Base-by-base conservation (phyloP, 2,888 invertebrate genomes). In the Perdita meconis region DNA sequence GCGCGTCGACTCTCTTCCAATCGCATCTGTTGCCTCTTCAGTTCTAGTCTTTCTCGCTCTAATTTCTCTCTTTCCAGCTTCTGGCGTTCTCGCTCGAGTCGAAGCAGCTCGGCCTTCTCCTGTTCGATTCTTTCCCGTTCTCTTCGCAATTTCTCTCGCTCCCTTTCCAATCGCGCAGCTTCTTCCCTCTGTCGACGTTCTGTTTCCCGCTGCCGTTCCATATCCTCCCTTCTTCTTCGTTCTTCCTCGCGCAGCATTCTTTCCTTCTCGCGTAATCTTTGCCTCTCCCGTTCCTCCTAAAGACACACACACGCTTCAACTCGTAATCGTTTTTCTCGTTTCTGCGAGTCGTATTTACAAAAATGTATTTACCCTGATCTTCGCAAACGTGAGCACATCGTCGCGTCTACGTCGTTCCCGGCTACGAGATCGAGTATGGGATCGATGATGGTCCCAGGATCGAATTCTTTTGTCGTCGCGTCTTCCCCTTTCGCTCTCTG, bases 41-140 rank as follows among this genome's bases (percentile, higher is more conserved):
- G 93, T 89, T 98, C 97, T 86, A 97, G 94, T 86, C 97, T 95
- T 90, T 98, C 98, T 85, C 96, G 93, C 88, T 96, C 96, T 65
- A 96, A 91, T 89, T 95, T 95, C 87, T 97, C 97, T 16, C 96
- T 92, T 87, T 95, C 95, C 63, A 94, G 86, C 57, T 97, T 95
- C 89, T 97, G 97, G 59, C 97, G 94, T 90, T 98, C 98, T 16
- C 97, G 94, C 91, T 98, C 97, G 81, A 97, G 92, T 63, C 97
- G 95, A 82, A 98, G 93, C 26, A 98, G 92, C 89, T 98, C 97
- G 16, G 96, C 96, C 92, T 97, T 97, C 90, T 98, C 97, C 2
- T 97, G 95, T 90, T 98, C 98, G 65, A 98, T 95, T 84, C 96
- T 95, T 87, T 97, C 97, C 24, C 97, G 95, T 92, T 98, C 98